phyloP scores from a whole-genome alignment of 2,888 invertebrate genomes.

The Eustalomyia histrio region DNA sequence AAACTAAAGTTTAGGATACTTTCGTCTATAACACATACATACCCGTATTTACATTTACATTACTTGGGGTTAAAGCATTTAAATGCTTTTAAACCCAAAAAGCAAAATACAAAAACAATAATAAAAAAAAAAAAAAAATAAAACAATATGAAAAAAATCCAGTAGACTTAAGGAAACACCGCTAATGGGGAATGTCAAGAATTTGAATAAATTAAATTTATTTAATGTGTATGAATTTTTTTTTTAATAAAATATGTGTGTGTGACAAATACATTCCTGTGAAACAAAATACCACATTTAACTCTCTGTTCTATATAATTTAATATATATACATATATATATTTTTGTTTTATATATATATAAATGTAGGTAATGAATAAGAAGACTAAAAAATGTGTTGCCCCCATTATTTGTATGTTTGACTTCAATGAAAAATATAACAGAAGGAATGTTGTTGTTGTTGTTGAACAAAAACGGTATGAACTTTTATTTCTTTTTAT shows the following conservation, averaged over 20 bases:
- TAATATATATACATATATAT: neutral
- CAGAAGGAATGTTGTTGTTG: neutral
- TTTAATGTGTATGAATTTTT: conserved; percentile 31
- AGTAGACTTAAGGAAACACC: conserved; percentile 22
- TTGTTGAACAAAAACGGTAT: neutral
- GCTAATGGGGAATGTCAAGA: conserved; percentile 48
- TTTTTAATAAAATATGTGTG: neutral
- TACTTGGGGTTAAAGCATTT: neutral
- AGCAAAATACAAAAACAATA: neutral
- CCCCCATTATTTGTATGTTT: neutral
- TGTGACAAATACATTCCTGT: conserved; percentile 19
- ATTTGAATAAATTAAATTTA: conserved; percentile 46
- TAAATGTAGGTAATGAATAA: neutral
- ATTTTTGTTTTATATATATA: neutral
- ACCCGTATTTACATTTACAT: neutral
- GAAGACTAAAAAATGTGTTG: neutral
- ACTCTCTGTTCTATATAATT: neutral
- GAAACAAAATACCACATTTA: conserved; percentile 6
- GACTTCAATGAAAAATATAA: neutral
- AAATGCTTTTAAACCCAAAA: neutral
- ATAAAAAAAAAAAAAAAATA: neutral
- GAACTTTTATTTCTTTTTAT: neutral
- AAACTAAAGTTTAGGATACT: neutral
- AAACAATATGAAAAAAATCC: neutral
- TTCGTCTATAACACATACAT: neutral